Percentiles rank a stretch among this genome's conserved stretches.
Evolutionary conservation across 2,113 vertebrate species (phyloP).

Genomic region (Caloenas nicobarica): DNA sequence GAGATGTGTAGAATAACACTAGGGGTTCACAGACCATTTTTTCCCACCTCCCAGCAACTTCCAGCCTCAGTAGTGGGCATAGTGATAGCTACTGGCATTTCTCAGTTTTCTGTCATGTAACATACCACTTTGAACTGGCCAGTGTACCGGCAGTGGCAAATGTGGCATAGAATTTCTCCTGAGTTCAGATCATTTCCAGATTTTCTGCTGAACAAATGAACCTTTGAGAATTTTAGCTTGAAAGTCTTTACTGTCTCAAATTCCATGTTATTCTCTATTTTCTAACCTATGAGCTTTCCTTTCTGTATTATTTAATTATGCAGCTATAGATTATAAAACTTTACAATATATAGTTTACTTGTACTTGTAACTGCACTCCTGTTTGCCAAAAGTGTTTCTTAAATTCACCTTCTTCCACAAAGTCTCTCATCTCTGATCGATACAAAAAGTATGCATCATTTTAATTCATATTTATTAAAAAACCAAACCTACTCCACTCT

Average conservation of each 20-base stretch:
- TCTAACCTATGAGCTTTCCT: not conserved
- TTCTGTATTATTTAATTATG: not conserved
- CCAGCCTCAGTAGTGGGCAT: not conserved
- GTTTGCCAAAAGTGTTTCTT: not conserved
- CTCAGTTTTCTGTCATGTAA: not conserved
- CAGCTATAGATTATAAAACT: not conserved
- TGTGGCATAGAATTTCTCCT: not conserved
- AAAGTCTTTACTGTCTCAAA: not conserved
- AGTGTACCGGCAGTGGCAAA: not conserved
- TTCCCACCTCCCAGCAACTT: not conserved
- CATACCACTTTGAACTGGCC: not conserved
- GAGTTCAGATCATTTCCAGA: not conserved
- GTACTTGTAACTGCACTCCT: not conserved
- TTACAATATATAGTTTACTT: not conserved
- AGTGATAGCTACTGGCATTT: not conserved
- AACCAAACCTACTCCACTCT: not conserved
- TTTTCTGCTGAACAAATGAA: not conserved
- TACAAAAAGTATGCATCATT: not conserved
- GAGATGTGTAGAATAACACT: not conserved
- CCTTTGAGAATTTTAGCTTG: not conserved
- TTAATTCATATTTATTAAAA: slow-evolving; percentile 22
- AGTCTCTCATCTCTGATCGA: not conserved
- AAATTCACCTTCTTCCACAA: not conserved
- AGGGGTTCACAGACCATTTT: not conserved
- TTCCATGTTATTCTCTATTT: not conserved